Base-by-base conservation (phyloP, 2,113 vertebrate genomes). In the Paraplagusia blochii region DNA sequence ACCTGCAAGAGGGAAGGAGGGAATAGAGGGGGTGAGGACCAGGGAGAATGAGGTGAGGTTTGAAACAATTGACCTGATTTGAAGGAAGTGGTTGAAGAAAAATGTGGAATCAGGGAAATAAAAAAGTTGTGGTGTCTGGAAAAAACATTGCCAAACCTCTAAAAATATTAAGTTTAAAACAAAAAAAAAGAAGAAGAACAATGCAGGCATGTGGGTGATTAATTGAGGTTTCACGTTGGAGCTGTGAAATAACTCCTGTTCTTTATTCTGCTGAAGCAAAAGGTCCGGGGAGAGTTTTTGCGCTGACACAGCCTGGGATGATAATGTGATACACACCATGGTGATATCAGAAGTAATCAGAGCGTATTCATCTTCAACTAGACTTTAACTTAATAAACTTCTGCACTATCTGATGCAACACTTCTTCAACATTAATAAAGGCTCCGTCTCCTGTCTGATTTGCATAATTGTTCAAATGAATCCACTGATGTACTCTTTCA, bases 381-480 rank as follows among this genome's bases (percentile, higher is more conserved):
- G 69, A 77, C 67, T 29, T 29, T 82, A 80, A 83, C 66, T 80
- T 90, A 89, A 90, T 90, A 82, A 90, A 88, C 81, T 81, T 61
- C 85, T 79, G 87, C 76, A 51, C 70, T 79, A 69, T 85, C 84
- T 88, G 86, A 88, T 82, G 85, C 70, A 84, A 87, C 80, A 80
- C 80, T 85, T 85, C 79, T 68, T 66, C 53, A 85, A 80, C 74
- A 81, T 88, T 88, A 88, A 88, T 88, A 87, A 84, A 84, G 82
- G 81, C 81, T 70, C 84, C 83, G 81, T 86, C 86, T 80, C 73
- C 73, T 80, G 74, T 73, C 64, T 68, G 58, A 86, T 89, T 88
- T 87, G 71, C 83, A 88, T 86, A 84, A 88, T 90, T 87, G 85
- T 82, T 85, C 56, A 87, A 90, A 86, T 87, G 67, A 89, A 88